Base-by-base conservation (phyloP, 2,797 vertebrate genomes). In the Iguana delicatissima region DNA sequence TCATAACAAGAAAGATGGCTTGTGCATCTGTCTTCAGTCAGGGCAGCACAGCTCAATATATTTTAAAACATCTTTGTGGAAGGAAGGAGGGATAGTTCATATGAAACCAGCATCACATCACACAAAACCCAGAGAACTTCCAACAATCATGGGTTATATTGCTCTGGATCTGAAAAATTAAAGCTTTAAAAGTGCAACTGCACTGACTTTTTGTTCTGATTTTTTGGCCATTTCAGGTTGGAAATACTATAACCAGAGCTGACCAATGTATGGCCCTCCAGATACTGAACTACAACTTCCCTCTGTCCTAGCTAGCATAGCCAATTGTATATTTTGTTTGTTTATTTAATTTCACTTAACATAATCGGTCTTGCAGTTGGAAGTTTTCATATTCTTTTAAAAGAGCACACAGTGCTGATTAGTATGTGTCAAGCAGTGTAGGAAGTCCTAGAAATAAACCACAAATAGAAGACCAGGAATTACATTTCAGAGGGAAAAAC, bases 401-500 rank as follows among this genome's bases (percentile, higher is more conserved):
- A 50, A 18, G 64, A 52, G 50, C 50, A 82, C 35, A 73, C 50
- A 57, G 67, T 88, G 79, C 18, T 50, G 18, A 81, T 24, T 73
- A 42, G 42, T 55, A 73, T 64, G 72, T 88, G 46, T 80, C 46
- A 80, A 64, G 52, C 67, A 80, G 35, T 81, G 20, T 8, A 79
- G 74, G n/a, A 87, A 46, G 32, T 6, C 35, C 38, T 72, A 81
- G 72, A 88, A 81, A 57, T 72, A 81, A 73, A 50, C 79, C 50
- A 81, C 81, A 64, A 88, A 69, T 32, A 82, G 64, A 64, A 80
- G 64, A 72, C 32, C 81, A 32, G 52, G 24, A 72, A 73, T 72
- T 81, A 69, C 50, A 55, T 9, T 85, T 46, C 42, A 46, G 42
- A 46, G 42, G 42, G 42, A 46, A 46, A 46, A 46, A 46, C 42